Evolutionary conservation across 1,140 invertebrate genomes (phyloP), one percentile per base, ranked within the genome.

Genomic region (Halictus rubicundus): DNA sequence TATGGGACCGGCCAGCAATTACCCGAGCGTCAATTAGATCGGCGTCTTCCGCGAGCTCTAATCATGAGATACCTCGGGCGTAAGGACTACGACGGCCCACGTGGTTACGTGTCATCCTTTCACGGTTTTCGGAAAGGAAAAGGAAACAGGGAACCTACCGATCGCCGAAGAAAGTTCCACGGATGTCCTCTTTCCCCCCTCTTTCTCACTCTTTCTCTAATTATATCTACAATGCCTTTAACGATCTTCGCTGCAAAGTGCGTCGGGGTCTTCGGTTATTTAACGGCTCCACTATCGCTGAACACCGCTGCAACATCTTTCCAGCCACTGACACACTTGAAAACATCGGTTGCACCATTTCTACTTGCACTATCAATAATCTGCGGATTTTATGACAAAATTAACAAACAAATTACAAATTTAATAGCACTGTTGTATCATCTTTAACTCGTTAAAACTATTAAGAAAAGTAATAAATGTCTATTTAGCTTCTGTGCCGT

Each of bases 1-100:
- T 54, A 72, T 72, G 59, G 37, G 60, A 72, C 68, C 60, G 8
- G 46, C 32, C 32, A 42, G 69, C 42, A 78, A 78, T 78, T 37
- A 63, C n/a, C 16, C 2, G 14, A 16, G 39, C 23, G n/a, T n/a
- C n/a, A 49, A 68, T 70, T 63, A 27, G 46, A 78, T 70, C 42
- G 32, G 37, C 37, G 73, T 46, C 73, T 68, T 60, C 73, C 63
- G 52, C 64, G 23, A 32, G 32, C 23, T 42, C 25, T 46, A 76
- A 76, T 65, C 42, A 59, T 19, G 23, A 6, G 3, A 32, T 25
- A 16, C 1, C 32, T n/a, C 32, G 5, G 32, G 32, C 2, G 32
- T 32, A 32, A 32, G 32, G 32, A 32, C 32, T 32, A 66, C 6
- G 6, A 8, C 27, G 46, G 8, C 27, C 23, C 49, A 37, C 49